Evolutionary conservation across 1,140 invertebrate species (phyloP).

Genomic region (Condylostylus longicornis): DNA sequence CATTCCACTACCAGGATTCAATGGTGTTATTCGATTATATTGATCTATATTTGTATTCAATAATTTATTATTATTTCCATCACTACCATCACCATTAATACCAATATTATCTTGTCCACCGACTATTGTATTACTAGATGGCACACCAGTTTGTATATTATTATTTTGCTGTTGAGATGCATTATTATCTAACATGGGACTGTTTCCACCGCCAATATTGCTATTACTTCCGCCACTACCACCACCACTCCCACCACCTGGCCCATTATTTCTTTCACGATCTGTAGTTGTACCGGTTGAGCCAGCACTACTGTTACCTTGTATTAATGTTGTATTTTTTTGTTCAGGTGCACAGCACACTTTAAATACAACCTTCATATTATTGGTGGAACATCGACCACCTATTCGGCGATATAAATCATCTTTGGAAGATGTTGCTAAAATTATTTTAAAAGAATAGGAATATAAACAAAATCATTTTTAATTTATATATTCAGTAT

Average conservation of each 20-base stretch:
- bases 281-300: conserved; percentile 21
- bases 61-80: conserved; percentile 16
- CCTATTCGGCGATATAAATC: conserved; percentile 80
- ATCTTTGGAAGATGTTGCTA: conserved; percentile 75
- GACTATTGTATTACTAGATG: conserved; percentile 8
- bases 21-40: conserved; percentile 25
- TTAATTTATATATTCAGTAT: not conserved
- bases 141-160: not conserved
- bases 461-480: no score
- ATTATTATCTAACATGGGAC: no score
- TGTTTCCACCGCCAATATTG: not conserved
- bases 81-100: conserved; percentile 14
- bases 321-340: conserved; percentile 28
- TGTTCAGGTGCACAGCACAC: conserved; percentile 66
- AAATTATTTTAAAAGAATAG: no score
- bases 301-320: conserved; percentile 34
- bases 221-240: conserved; percentile 9
- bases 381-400: conserved; percentile 75
- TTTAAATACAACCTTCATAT: conserved; percentile 94
- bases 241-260: conserved; percentile 7
- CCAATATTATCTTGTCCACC: conserved; percentile 11
- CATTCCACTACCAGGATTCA: conserved; percentile 15
- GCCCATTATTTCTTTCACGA: not conserved
- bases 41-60: conserved; percentile 29
- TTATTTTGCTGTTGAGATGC: not conserved